phyloP scores from a whole-genome alignment of 92 coral and sea anemone genomes.

The Meandrina meandrites region DNA sequence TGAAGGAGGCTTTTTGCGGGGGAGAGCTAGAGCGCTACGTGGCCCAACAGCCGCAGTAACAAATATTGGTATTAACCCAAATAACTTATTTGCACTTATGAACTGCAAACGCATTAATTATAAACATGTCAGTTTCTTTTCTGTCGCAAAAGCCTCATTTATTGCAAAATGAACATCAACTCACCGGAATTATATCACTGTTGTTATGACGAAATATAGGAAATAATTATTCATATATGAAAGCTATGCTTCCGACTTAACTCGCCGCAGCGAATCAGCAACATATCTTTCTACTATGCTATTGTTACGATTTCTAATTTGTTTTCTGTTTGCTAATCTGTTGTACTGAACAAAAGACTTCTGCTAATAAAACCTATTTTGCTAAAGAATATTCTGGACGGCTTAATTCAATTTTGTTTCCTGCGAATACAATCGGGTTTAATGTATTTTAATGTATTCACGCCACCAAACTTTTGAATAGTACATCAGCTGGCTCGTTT shows the following conservation, averaged over 20 bases:
- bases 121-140: conserved; percentile 5
- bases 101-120: neutral
- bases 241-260: neutral
- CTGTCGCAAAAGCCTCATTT: neutral
- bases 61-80: too few species aligned
- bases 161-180: neutral
- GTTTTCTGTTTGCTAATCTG: neutral
- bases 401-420: neutral
- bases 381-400: neutral
- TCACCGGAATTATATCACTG: neutral
- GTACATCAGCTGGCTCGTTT: neutral
- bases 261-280: neutral
- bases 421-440: neutral
- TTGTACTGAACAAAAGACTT: neutral
- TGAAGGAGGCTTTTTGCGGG: neutral
- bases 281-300: neutral
- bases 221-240: conserved; percentile 1
- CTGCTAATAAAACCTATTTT: neutral
- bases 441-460: neutral
- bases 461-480: neutral
- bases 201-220: conserved; percentile 9
- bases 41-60: too few species aligned
- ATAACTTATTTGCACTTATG: too few species aligned
- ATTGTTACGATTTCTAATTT: neutral
- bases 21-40: too few species aligned